phyloP scores from a whole-genome alignment of 2,888 invertebrate genomes.

The Protodeltote pygarga region DNA sequence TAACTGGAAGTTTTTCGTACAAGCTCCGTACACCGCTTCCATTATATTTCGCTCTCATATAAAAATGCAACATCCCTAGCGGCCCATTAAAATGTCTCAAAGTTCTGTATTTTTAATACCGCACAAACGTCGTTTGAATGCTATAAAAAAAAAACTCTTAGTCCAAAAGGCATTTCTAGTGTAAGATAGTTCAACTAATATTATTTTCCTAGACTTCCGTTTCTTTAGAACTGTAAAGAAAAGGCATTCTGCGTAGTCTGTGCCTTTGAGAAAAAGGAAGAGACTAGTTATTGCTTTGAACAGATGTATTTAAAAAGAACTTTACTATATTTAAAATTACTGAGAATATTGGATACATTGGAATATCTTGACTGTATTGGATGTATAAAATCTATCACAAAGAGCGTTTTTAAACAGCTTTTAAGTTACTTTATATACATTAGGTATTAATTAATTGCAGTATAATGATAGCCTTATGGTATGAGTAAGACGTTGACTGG shows the following conservation, averaged over 20 bases:
- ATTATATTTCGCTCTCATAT: slow-evolving; percentile 7
- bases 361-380: too few species aligned
- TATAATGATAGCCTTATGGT: too few species aligned
- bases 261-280: slow-evolving; percentile 10
- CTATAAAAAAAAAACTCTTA: slow-evolving; percentile 34
- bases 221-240: slow-evolving; percentile 36
- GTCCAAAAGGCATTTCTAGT: slow-evolving; percentile 33
- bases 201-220: slow-evolving; percentile 27
- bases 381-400: too few species aligned
- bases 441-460: too few species aligned
- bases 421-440: too few species aligned
- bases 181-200: slow-evolving; percentile 16
- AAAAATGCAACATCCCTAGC: slow-evolving; percentile 12
- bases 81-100: slow-evolving; percentile 25
- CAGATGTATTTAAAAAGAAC: slow-evolving; percentile 15
- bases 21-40: neutral
- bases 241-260: slow-evolving; percentile 11
- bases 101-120: slow-evolving; percentile 34
- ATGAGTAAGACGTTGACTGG: too few species aligned
- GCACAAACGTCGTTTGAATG: slow-evolving; percentile 30
- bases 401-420: too few species aligned
- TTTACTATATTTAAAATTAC: slow-evolving; percentile 1
- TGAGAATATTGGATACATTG: too few species aligned
- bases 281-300: slow-evolving; percentile 18
- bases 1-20: too few species aligned